Conservation (phyloP, 2,113 vertebrate species). For the Peromyscus californicus region DNA sequence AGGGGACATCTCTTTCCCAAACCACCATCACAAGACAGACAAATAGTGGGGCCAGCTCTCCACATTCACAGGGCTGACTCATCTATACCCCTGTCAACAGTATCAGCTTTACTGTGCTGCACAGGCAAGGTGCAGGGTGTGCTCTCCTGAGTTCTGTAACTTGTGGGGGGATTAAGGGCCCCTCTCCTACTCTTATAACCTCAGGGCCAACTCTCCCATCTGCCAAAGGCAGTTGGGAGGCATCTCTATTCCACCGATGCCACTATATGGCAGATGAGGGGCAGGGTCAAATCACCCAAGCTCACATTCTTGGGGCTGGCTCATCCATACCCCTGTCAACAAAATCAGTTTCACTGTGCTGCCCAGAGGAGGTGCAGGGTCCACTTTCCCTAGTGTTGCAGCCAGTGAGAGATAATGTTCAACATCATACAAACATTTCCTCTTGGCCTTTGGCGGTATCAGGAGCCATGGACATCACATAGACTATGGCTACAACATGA, state of each 20-base stretch:
- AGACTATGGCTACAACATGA: background rate
- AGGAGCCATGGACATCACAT: background rate
- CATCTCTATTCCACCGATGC: background rate
- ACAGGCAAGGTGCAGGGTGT: background rate
- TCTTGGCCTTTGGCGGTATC: background rate
- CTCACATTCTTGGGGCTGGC: background rate
- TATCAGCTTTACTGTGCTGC: background rate
- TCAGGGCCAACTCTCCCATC: background rate
- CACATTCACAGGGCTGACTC: background rate
- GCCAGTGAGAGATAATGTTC: too few species aligned
- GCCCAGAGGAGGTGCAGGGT: too few species aligned
- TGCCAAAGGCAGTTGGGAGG: background rate
- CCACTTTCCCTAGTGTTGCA: too few species aligned
- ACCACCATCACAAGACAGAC: background rate
- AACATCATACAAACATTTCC: background rate
- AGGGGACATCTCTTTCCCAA: background rate
- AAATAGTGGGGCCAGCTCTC: background rate
- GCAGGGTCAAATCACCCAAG: background rate
- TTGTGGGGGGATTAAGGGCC: background rate
- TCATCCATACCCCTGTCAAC: too few species aligned
- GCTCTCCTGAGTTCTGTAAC: background rate
- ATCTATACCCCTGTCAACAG: background rate
- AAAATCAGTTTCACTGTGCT: too few species aligned
- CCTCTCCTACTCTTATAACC: background rate
- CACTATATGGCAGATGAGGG: background rate